Conservation (phyloP, 1,140 invertebrate genomes). For the Platorchestia sp. region DNA sequence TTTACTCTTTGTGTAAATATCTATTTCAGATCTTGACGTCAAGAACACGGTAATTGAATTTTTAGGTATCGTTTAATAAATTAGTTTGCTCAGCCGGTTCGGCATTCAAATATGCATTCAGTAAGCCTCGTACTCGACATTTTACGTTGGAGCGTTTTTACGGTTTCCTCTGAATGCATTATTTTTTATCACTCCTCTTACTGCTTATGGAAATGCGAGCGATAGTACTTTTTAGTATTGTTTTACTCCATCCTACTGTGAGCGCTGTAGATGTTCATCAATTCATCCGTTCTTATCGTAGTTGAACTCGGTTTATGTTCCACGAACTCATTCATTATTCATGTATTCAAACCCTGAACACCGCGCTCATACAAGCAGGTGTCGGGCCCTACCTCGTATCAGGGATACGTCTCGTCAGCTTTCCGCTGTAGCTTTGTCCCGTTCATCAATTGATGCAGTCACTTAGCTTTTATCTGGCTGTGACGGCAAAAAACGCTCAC, state of each 20-base stretch:
- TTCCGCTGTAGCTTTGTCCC: neutral
- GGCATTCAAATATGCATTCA: neutral
- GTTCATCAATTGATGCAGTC: neutral
- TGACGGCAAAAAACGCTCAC: neutral
- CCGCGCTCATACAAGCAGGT: neutral
- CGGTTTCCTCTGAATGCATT: neutral
- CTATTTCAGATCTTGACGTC: neutral
- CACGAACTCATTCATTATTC: conserved; percentile 8
- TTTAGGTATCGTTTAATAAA: neutral
- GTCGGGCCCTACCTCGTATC: neutral
- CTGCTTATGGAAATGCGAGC: neutral
- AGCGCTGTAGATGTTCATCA: neutral
- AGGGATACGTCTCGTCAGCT: neutral
- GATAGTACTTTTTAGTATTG: neutral
- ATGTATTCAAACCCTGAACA: neutral
- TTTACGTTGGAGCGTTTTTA: neutral
- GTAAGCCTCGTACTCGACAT: neutral
- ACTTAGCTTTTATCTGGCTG: neutral
- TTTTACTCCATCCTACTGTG: neutral
- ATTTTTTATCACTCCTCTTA: neutral
- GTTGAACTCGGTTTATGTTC: neutral
- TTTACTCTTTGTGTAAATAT: too few species aligned
- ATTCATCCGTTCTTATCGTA: neutral
- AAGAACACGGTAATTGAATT: neutral
- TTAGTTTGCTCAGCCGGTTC: neutral